phyloP scores from a whole-genome alignment of 2,797 vertebrate species.

The Hoplostethus mediterraneus region DNA sequence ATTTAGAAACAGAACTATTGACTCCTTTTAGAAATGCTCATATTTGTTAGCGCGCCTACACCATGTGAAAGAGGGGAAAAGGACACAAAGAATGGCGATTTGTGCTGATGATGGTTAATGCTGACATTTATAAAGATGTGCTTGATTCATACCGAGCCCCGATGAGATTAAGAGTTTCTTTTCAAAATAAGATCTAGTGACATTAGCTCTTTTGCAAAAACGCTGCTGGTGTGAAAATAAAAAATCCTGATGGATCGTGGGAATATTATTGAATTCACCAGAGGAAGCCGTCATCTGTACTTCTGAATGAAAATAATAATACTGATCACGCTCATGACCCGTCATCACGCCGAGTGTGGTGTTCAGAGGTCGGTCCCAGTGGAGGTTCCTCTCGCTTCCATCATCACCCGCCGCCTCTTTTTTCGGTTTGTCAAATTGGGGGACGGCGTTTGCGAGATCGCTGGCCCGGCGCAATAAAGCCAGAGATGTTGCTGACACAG shows the following conservation, averaged over 20 bases:
- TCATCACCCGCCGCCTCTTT: neutral
- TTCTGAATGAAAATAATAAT: neutral
- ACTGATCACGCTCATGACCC: neutral
- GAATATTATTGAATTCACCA: too few species aligned
- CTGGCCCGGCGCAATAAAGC: conserved; percentile 16
- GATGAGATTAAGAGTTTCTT: conserved; percentile 25
- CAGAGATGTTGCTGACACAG: conserved; percentile 32
- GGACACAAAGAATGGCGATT: conserved; percentile 2
- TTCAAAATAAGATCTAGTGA: neutral
- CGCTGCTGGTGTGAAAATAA: too few species aligned
- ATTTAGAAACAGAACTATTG: conserved; percentile 3
- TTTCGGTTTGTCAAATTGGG: conserved; percentile 24
- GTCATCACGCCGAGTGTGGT: neutral
- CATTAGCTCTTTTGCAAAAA: neutral
- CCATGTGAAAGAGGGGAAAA: too few species aligned
- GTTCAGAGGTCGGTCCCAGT: neutral
- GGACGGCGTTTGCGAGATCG: conserved; percentile 32
- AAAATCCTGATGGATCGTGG: too few species aligned
- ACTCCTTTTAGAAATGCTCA: neutral
- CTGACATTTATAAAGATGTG: conserved; percentile 38
- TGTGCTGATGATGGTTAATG: neutral
- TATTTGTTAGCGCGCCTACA: conserved; percentile 2
- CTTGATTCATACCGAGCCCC: conserved; percentile 18
- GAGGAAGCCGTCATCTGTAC: neutral
- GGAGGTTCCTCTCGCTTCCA: neutral